These are phyloP conservation scores for Zootoca vivipara DNA, from an alignment of 2,113 vertebrate species.

Conservation along the genomic window DNA sequence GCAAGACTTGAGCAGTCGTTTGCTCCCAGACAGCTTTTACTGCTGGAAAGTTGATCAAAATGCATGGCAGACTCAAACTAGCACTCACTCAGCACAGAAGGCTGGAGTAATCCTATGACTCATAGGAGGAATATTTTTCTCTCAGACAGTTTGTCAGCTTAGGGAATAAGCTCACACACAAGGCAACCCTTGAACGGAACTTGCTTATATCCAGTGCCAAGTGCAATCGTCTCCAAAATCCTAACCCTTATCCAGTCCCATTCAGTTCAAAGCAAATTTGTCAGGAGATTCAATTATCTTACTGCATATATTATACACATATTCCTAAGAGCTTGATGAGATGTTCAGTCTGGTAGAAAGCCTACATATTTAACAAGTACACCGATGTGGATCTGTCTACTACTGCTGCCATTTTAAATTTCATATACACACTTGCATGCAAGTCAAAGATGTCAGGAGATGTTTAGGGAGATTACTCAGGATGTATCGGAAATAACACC, in stretches of 20 bases:
- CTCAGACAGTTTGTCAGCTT: neutral
- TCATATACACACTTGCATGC: neutral
- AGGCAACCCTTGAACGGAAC: neutral
- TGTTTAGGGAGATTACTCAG: neutral
- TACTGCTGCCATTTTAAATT: neutral
- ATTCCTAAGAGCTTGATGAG: neutral
- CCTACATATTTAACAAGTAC: neutral
- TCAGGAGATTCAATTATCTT: neutral
- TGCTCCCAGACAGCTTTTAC: neutral
- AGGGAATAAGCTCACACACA: neutral
- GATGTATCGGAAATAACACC: neutral
- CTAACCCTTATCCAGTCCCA: neutral
- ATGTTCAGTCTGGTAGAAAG: neutral
- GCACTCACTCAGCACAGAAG: conserved; percentile 9
- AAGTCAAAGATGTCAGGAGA: neutral
- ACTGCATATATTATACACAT: neutral
- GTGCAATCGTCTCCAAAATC: neutral
- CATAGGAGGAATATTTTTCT: neutral
- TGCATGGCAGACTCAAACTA: conserved; percentile 46
- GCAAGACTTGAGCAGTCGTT: conserved; percentile 8
- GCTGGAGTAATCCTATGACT: conserved; percentile 8
- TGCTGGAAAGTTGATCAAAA: conserved; percentile 27
- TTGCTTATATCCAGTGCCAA: neutral
- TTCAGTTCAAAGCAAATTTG: neutral
- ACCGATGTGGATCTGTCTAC: neutral